Evolutionary conservation across 2,797 vertebrate species (phyloP).

Genomic region (Brachyrhaphis roseni): DNA sequence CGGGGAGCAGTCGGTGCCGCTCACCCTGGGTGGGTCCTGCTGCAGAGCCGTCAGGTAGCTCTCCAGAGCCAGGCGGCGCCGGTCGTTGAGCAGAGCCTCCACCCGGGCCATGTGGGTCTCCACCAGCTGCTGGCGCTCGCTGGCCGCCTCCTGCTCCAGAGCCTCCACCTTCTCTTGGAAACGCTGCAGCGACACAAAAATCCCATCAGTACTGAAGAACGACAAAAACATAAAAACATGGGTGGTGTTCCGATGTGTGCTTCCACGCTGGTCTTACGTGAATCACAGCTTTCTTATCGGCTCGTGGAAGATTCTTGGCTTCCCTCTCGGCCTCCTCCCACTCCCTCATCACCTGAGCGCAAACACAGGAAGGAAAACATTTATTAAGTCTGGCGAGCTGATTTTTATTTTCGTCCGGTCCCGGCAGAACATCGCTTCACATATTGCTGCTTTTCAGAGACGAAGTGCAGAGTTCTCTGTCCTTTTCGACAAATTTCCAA

Average conservation of each 20-base stretch:
- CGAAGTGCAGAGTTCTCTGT: not conserved
- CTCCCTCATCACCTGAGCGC: slow-evolving; percentile 95
- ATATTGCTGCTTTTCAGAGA: not conserved
- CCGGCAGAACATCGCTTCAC: not conserved
- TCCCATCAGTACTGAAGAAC: not conserved
- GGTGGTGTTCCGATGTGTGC: not conserved
- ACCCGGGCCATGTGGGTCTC: slow-evolving; percentile 98
- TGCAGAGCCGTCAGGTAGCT: slow-evolving; percentile 96
- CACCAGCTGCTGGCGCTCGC: slow-evolving; percentile 95
- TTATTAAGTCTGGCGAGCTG: not conserved
- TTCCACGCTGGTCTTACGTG: slow-evolving; percentile 82
- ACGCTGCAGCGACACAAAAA: slow-evolving; percentile 76
- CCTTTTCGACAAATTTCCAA: not conserved
- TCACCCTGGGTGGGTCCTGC: slow-evolving; percentile 89
- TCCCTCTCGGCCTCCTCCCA: slow-evolving; percentile 98
- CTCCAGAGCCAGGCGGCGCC: slow-evolving; percentile 93
- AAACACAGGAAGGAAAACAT: slow-evolving; percentile 28
- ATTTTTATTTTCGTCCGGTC: not conserved
- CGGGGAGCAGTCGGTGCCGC: not conserved
- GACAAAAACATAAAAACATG: too few relatives aligned
- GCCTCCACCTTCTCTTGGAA: slow-evolving; percentile 98
- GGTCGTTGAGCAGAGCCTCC: slow-evolving; percentile 95
- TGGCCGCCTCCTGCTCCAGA: slow-evolving; percentile 95
- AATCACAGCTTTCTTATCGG: slow-evolving; percentile 96
- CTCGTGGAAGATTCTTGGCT: slow-evolving; percentile 94